Evolutionary conservation across 2,113 vertebrate genomes (phyloP), one percentile per base, ranked within the genome.

Genomic region (Columbina picui): DNA sequence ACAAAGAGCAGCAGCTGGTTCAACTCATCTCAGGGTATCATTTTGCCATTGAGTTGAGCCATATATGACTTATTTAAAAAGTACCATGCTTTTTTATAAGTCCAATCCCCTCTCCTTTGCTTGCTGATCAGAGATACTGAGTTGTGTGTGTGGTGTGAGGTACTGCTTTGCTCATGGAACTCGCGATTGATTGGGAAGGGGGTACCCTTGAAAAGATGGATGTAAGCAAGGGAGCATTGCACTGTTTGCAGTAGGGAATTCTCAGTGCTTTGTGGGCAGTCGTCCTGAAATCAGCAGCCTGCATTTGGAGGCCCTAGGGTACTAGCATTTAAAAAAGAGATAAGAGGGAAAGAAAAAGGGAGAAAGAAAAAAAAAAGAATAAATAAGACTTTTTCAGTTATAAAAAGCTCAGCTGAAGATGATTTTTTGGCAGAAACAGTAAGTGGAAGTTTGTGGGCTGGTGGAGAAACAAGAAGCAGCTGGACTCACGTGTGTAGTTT

Each of bases 331-430:
- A 34, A 83, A 55, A 57, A 79, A 23, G 9, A 55, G 17, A 27
- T 26, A 27, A 49, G 16, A 39, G 43, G 43, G 38, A 39, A 47
- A 52, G 52, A 57, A 21, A 16, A 11, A 4, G 1, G 0, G 8
- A 3, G 1, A 3, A 3, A 5, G 6, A 25, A 38, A 26, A 26
- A 4, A 3, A 5, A 7, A 29, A 29, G 4, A 43, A 22, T 12
- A 29, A 30, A 25, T 53, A 34, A 50, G 34, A 47, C 26, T 65
- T 82, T 45, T 74, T 32, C 32, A 60, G 22, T 76, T 83, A 36
- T 3, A 11, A 49, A 88, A 88, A 67, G 19, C 7, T 75, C 29
- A 41, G 9, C 26, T 82, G 60, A 74, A 56, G n/a, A 32, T 61
- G 7, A 2, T 56, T 2, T 78, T 75, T 73, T 80, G 19, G 5